Evolutionary conservation across 2,113 vertebrate species (phyloP).

Genomic region (Tricholaema leucomelas): DNA sequence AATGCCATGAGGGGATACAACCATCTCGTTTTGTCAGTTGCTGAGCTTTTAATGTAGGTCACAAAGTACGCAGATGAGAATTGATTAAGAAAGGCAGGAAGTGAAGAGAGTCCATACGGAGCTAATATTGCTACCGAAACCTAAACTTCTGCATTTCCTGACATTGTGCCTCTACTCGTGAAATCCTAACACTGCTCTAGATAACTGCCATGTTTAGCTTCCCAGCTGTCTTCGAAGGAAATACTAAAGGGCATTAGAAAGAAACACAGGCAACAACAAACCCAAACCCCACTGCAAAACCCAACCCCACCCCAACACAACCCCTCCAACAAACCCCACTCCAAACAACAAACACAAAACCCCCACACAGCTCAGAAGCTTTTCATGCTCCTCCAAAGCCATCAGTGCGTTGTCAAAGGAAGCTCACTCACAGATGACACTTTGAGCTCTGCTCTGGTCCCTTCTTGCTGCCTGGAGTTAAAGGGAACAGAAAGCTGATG

Average conservation of each 20-base stretch:
- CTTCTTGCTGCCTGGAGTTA: not conserved
- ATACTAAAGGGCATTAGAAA: conserved; percentile 14
- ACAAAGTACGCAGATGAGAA: not conserved
- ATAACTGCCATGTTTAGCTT: conserved; percentile 32
- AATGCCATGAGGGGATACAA: not conserved
- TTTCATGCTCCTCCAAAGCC: not conserved
- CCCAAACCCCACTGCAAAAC: not conserved
- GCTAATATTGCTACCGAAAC: conserved; percentile 41
- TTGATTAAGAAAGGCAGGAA: conserved; percentile 56
- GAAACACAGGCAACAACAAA: not conserved
- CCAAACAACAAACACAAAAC: not conserved
- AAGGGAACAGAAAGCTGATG: not conserved
- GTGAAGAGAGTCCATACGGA: conserved; percentile 35
- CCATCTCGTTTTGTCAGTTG: not conserved
- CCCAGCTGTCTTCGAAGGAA: conserved; percentile 27
- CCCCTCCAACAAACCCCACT: not conserved
- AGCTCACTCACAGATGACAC: not conserved
- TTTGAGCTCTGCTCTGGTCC: not conserved
- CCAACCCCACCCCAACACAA: not conserved
- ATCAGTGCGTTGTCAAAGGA: not conserved
- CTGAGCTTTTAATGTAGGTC: not conserved
- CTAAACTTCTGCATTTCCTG: conserved; percentile 60
- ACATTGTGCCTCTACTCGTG: conserved; percentile 28
- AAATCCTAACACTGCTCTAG: conserved; percentile 9
- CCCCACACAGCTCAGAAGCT: not conserved